Evolutionary conservation across 2,113 vertebrate species (phyloP).

Genomic region (Trematocara variabile): DNA sequence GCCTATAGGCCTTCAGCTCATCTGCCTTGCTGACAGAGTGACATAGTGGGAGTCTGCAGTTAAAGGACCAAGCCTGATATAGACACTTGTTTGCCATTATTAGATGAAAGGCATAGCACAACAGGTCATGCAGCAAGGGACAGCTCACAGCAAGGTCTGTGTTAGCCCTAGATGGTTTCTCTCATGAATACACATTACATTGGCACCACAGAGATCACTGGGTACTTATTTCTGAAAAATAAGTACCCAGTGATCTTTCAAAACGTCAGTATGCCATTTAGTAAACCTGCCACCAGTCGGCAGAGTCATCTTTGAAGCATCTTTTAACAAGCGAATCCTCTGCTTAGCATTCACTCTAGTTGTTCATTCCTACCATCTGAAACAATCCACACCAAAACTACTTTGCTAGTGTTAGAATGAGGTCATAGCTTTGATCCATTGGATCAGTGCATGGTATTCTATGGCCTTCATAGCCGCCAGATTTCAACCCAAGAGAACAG

Average conservation of each 20-base stretch:
- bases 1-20: neutral
- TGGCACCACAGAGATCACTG: neutral
- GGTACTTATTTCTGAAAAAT: neutral
- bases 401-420: neutral
- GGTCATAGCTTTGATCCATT: neutral
- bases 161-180: neutral
- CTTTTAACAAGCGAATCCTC: neutral
- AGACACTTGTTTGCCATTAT: slow-evolving; percentile 42
- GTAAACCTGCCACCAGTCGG: neutral
- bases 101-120: slow-evolving; percentile 34
- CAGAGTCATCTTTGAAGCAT: neutral
- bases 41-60: neutral
- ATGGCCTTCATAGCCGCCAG: neutral
- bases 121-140: slow-evolving; percentile 5
- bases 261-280: neutral
- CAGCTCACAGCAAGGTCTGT: neutral
- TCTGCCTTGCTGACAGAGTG: neutral
- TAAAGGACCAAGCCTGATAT: slow-evolving; percentile 6
- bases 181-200: neutral
- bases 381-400: neutral
- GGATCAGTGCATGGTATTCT: neutral
- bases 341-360: neutral
- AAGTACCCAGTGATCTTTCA: neutral
- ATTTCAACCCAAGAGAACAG: neutral
- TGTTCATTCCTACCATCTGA: neutral